A percentile compares a stretch with the other conserved stretches of the same genome.
phyloP scores from a whole-genome alignment of 1,140 invertebrate genomes.

The Samia ricini region DNA sequence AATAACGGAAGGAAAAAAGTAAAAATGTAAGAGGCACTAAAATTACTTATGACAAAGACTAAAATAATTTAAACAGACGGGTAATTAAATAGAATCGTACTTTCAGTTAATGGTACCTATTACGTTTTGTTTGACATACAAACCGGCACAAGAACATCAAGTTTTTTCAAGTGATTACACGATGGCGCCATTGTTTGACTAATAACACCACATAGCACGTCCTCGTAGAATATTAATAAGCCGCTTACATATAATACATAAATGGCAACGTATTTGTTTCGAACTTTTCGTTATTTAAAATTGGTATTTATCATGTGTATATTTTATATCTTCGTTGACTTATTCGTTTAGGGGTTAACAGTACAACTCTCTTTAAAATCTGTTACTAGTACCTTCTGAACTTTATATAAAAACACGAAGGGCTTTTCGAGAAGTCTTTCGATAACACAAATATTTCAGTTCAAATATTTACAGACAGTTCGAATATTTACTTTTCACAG shows the following conservation, averaged over 20 bases:
- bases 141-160: constrained; percentile 3
- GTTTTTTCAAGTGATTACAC: background rate
- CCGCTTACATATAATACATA: background rate
- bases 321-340: too few relatives aligned
- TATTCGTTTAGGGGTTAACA: too few relatives aligned
- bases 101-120: background rate
- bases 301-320: too few relatives aligned
- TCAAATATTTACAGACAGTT: too few relatives aligned
- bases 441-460: too few relatives aligned
- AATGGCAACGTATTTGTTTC: too few relatives aligned
- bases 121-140: background rate
- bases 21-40: too few relatives aligned
- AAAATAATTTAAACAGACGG: background rate
- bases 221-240: constrained; percentile 6
- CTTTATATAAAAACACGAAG: too few relatives aligned
- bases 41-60: background rate
- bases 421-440: too few relatives aligned
- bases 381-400: too few relatives aligned
- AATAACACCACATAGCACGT: background rate
- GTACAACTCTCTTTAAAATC: too few relatives aligned
- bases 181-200: constrained; percentile 2
- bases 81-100: background rate
- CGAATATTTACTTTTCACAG: too few relatives aligned
- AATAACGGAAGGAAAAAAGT: background rate
- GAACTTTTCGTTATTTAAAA: background rate